phyloP scores from a whole-genome alignment of 2,888 invertebrate genomes.

The Deilephila elpenor region DNA sequence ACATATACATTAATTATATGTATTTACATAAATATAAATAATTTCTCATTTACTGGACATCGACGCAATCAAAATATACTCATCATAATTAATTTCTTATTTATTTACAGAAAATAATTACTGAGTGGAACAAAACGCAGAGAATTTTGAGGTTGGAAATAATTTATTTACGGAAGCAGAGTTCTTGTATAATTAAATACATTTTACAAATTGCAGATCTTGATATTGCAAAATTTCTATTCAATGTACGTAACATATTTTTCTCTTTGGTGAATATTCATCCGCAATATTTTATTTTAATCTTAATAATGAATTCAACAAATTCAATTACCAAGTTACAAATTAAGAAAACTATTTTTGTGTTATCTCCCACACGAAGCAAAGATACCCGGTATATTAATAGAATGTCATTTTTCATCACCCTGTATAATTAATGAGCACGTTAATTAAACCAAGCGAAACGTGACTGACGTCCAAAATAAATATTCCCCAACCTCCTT shows the following conservation, averaged over 20 bases:
- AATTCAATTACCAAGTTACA: neutral
- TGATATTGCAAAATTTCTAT: neutral
- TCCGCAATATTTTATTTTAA: no score
- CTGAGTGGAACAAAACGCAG: slow-evolving; percentile 14
- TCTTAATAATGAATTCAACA: no score
- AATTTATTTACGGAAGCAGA: slow-evolving; percentile 5
- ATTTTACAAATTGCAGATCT: neutral
- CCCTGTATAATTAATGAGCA: slow-evolving; percentile 9
- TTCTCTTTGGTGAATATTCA: no score
- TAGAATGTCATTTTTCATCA: slow-evolving; percentile 30
- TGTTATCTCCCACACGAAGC: neutral
- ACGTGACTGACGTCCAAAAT: slow-evolving; percentile 18
- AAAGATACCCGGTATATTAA: neutral
- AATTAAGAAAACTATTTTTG: neutral
- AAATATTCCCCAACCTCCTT: slow-evolving; percentile 1
- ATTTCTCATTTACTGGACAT: neutral
- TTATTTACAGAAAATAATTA: slow-evolving; percentile 15
- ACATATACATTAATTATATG: slow-evolving; percentile 31
- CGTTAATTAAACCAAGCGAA: slow-evolving; percentile 14
- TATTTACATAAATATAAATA: slow-evolving; percentile 40
- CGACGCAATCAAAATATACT: neutral
- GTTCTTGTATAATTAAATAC: neutral
- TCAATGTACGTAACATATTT: no score
- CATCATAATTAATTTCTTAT: slow-evolving; percentile 2
- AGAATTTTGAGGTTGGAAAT: neutral